A percentile compares a stretch with the other conserved stretches of the same genome.
These are phyloP conservation scores for Muraenolepis orangiensis DNA, from an alignment of 2,797 vertebrate genomes.

Conservation along the genomic window DNA sequence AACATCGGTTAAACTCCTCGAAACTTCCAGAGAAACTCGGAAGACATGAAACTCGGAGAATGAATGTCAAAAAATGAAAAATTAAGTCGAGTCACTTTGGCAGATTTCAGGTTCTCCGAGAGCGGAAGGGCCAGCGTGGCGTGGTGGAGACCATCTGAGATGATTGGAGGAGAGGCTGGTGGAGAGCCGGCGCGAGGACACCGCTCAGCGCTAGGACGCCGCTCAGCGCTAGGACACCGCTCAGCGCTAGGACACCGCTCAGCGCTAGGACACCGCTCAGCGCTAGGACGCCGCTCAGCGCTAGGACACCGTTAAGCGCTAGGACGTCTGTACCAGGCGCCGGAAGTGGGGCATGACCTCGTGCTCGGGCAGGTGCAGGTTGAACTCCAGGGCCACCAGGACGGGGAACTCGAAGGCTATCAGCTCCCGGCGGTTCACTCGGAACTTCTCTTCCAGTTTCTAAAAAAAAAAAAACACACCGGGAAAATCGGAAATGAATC, in stretches of 20 bases:
- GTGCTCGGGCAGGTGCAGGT: slow-evolving; percentile 92
- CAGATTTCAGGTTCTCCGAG: slow-evolving; percentile 65
- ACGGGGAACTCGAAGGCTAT: slow-evolving; percentile 98
- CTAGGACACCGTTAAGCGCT: slow-evolving; percentile 82
- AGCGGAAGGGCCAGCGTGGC: slow-evolving; percentile 27
- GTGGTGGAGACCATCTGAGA: slow-evolving; percentile 15
- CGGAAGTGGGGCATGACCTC: slow-evolving; percentile 99
- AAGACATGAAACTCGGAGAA: slow-evolving; percentile 18
- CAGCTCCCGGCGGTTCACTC: slow-evolving; percentile 93
- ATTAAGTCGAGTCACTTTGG: slow-evolving; percentile 63
- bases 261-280: too few species aligned
- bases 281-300: too few species aligned
- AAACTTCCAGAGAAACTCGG: not conserved
- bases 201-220: too few species aligned
- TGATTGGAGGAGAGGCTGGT: too few species aligned
- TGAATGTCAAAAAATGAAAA: slow-evolving; percentile 23
- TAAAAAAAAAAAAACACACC: too few species aligned
- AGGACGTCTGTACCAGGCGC: slow-evolving; percentile 92
- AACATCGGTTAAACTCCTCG: not conserved
- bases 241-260: slow-evolving; percentile 94
- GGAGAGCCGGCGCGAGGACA: too few species aligned
- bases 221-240: too few species aligned
- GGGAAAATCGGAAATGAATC: too few species aligned
- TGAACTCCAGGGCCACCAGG: slow-evolving; percentile 96
- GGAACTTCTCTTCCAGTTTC: slow-evolving; percentile 98